Evolutionary conservation across 2,797 vertebrate genomes (phyloP), one percentile per base, ranked within the genome.

Genomic region (Rhynchonycteris naso): DNA sequence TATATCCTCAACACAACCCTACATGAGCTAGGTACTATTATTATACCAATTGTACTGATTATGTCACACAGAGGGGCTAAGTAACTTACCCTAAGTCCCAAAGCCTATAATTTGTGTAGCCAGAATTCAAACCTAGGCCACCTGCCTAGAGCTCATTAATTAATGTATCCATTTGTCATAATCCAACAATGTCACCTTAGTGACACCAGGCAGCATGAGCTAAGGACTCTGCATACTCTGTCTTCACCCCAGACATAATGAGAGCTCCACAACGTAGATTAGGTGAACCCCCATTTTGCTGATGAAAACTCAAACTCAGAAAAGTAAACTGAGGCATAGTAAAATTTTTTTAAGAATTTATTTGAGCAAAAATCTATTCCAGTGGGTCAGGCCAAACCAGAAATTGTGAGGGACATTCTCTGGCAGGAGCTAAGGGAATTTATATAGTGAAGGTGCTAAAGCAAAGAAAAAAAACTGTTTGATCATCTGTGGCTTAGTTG

Each of bases 21-120:
- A 21, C 58, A 68, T 63, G 54, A 91, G 66, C 75, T 79, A 58
- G 16, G 52, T 81, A 68, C 78, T 86, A 54, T 93, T 76, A 88
- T 83, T 71, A 95, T 59, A n/a, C 54, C 79, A 84, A 5, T 80
- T 93, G 88, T 68, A 65, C 22, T 78, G 89, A 52, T 72, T 43
- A n/a, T 30, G 4, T 65, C 83, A 87, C 88, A 85, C 87, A 86
- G 93, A 91, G 84, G 95, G 65, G 66, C 85, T 91, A 78, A 87
- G 91, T 69, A 72, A 91, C 24, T 95, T 86, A 59, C 66, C 18
- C n/a, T 43, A 91, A 93, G n/a, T 80, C 56, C 56, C 89, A 93
- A 59, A 95, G 89, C 63, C 90, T 93, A 54, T 72, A 50, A 81
- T 91, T 84, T 85, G 4, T 89, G 68, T n/a, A 65, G 28, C 47